Percentiles rank a stretch among this genome's conserved stretches.
These are phyloP conservation scores for Varanus salvator DNA, from an alignment of 2,113 vertebrate genomes.

Conservation along the genomic window DNA sequence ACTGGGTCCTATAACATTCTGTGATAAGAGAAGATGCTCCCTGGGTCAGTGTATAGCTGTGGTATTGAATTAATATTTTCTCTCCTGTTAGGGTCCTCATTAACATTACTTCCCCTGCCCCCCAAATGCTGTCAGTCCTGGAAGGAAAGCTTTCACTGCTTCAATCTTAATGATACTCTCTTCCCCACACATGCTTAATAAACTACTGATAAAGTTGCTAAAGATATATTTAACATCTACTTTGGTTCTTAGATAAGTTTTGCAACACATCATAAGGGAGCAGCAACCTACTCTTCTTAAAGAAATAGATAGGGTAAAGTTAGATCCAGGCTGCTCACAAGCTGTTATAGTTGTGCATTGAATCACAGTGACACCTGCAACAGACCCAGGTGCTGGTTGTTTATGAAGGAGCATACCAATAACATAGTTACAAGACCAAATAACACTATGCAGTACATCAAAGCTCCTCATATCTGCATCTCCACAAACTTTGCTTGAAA, in stretches of 20 bases:
- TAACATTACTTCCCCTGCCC: not conserved
- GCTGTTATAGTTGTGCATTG: not conserved
- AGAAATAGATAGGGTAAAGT: not conserved
- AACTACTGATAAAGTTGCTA: not conserved
- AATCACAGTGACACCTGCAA: not conserved
- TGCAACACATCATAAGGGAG: not conserved
- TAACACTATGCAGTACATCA: not conserved
- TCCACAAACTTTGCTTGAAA: not conserved
- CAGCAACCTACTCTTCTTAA: not conserved
- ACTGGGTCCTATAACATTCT: not conserved
- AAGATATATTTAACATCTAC: not conserved
- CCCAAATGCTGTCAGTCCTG: not conserved
- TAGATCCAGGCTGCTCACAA: not conserved
- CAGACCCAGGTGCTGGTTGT: not conserved
- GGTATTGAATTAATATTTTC: not conserved
- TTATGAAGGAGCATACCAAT: not conserved
- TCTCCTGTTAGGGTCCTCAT: not conserved
- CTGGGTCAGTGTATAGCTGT: not conserved
- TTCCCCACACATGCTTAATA: not conserved
- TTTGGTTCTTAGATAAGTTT: not conserved
- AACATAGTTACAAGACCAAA: not conserved
- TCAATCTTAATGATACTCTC: not conserved
- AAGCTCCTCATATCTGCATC: not conserved
- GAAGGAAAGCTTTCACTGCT: not conserved
- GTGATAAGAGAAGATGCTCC: not conserved